phyloP scores from a whole-genome alignment of 2,113 vertebrate species.

The Corydoras maculifer region DNA sequence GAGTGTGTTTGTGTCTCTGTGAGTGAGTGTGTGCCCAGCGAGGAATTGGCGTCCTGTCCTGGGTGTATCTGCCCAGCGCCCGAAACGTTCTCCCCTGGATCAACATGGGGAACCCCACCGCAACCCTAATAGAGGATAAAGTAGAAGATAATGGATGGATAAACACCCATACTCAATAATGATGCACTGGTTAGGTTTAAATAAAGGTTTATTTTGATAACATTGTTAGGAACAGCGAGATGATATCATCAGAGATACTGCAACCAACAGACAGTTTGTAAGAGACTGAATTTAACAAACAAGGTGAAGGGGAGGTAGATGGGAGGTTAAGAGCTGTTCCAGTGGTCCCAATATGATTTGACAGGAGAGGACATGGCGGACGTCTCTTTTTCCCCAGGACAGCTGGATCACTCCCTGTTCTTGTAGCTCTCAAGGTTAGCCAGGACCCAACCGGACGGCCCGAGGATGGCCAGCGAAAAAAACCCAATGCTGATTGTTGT shows the following conservation, averaged over 20 bases:
- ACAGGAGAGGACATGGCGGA: conserved; percentile 17
- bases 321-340: conserved; percentile 24
- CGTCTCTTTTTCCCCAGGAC: background rate
- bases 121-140: too few relatives aligned
- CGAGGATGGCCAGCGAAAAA: conserved; percentile 53
- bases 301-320: conserved; percentile 38
- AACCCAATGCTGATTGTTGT: conserved; percentile 33
- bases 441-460: conserved; percentile 65
- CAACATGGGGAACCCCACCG: too few relatives aligned
- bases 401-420: conserved; percentile 42
- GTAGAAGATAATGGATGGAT: background rate
- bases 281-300: conserved; percentile 11
- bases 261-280: background rate
- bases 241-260: conserved; percentile 21
- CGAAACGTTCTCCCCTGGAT: too few relatives aligned
- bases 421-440: conserved; percentile 65
- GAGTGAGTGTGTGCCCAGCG: too few relatives aligned
- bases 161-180: background rate
- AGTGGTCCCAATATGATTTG: conserved; percentile 43
- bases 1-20: too few relatives aligned
- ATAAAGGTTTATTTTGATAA: conserved; percentile 51
- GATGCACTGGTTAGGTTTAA: conserved; percentile 30
- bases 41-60: too few relatives aligned
- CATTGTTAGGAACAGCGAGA: conserved; percentile 24
- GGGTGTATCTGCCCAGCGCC: too few relatives aligned